Evolutionary conservation across 2,797 vertebrate species (phyloP), one percentile per base, ranked within the genome.

Genomic region (Sebastes alutus): DNA sequence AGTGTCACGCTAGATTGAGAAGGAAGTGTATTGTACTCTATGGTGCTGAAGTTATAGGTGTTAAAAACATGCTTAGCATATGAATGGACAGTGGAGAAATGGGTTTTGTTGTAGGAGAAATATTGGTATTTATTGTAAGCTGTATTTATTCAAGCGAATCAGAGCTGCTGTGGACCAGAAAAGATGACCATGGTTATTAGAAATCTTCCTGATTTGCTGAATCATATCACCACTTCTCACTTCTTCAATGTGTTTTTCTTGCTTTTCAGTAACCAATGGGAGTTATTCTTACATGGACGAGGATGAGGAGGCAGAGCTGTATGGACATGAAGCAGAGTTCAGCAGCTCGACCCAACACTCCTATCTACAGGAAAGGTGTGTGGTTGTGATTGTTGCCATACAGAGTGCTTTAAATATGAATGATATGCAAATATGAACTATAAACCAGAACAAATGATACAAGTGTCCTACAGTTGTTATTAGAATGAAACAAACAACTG

Each of bases 301-400:
- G 81, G 96, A 93, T 70, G 96, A 97, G 63, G 95, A 94, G 0
- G 96, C 95, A 75, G 91, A 92, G n/a, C 94, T 95, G 13, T 96
- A 94, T 13, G 95, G 95, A 87, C 95, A 96, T 8, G 91, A 85
- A 30, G 80, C 96, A 12, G 89, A 92, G 12, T 85, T 91, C 55
- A 84, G 75, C 61, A 73, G 67, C 83, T 87, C 87, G 0, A 59
- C 49, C 3, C 91, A 87, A 10, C 84, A 77, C 68, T 71, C 88
- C 11, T 88, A 87, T 52, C 74, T 81, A 7, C 91, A 90, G 58
- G 89, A 94, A 35, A 94, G 92, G 95, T 95, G 29, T 38, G 89
- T 72, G 42, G 1, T 7, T 16, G 20, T 30, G 38, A 11, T 2
- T 62, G 14, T 32, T 7, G 8, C 29, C 6, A 14, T 12, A 62